Percentiles rank a stretch among this genome's conserved stretches.
Evolutionary conservation across 2,797 vertebrate species (phyloP).

Genomic region (Serranus cabrilla): DNA sequence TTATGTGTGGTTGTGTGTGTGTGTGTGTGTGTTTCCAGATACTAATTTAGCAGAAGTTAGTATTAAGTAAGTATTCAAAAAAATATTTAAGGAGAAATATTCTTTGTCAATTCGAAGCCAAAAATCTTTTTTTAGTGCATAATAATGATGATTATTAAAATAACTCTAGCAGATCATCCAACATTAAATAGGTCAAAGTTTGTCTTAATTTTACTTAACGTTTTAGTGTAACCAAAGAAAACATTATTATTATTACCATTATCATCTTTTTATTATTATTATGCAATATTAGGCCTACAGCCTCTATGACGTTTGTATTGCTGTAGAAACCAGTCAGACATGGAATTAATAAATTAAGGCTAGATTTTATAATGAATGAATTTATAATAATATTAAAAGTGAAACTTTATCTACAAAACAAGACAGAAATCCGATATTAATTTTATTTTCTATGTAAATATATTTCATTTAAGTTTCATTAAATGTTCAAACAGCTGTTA

Average conservation of each 20-base stretch:
- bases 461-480: not conserved
- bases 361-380: not conserved
- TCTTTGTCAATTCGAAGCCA: not conserved
- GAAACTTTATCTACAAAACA: not conserved
- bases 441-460: not conserved
- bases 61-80: not conserved
- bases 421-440: not conserved
- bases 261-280: not conserved
- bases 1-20: not conserved
- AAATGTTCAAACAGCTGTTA: not conserved
- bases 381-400: not conserved
- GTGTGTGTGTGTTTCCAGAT: constrained; percentile 1
- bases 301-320: no score
- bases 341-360: not conserved
- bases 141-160: not conserved
- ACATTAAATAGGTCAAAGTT: not conserved
- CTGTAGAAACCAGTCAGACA: not conserved
- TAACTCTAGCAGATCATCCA: not conserved
- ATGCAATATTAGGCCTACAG: not conserved
- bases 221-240: not conserved
- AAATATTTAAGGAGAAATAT: not conserved
- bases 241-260: not conserved
- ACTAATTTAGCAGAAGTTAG: not conserved
- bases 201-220: not conserved
- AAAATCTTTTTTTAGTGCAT: not conserved